phyloP scores from a whole-genome alignment of 2,797 vertebrate species.

The Clarias platycephalus region DNA sequence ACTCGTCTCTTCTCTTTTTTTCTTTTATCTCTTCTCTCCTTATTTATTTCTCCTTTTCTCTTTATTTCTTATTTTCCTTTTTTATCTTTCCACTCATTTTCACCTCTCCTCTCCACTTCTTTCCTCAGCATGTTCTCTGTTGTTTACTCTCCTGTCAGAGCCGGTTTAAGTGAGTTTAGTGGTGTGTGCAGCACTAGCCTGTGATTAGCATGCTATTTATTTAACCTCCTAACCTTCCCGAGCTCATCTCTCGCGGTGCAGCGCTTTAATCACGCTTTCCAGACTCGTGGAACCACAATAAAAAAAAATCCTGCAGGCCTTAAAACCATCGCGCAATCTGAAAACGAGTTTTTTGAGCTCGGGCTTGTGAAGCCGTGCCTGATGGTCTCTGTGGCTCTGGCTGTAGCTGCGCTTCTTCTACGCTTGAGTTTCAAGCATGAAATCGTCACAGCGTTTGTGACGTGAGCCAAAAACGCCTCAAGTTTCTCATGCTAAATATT shows the following conservation, averaged over 20 bases:
- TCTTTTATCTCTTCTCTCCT: background rate
- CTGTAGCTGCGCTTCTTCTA: background rate
- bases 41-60: background rate
- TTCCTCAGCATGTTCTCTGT: constrained; percentile 10
- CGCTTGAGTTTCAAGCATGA: constrained; percentile 19
- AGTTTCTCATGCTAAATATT: constrained; percentile 6
- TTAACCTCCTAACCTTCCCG: constrained; percentile 59
- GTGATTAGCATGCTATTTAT: constrained; percentile 59
- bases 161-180: constrained; percentile 59
- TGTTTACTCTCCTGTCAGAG: constrained; percentile 62
- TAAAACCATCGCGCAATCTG: constrained; percentile 22
- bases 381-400: constrained; percentile 20
- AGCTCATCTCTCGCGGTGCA: constrained; percentile 34
- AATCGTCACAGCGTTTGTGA: constrained; percentile 20
- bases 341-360: constrained; percentile 24
- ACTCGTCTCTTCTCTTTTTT: background rate
- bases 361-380: constrained; percentile 25
- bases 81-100: background rate
- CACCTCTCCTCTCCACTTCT: background rate
- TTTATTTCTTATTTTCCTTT: background rate
- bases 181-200: constrained; percentile 56
- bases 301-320: constrained; percentile 44
- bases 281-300: constrained; percentile 26
- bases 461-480: constrained; percentile 3
- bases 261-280: constrained; percentile 40